phyloP scores from a whole-genome alignment of 2,797 vertebrate genomes.

The Pempheris klunzingeri region DNA sequence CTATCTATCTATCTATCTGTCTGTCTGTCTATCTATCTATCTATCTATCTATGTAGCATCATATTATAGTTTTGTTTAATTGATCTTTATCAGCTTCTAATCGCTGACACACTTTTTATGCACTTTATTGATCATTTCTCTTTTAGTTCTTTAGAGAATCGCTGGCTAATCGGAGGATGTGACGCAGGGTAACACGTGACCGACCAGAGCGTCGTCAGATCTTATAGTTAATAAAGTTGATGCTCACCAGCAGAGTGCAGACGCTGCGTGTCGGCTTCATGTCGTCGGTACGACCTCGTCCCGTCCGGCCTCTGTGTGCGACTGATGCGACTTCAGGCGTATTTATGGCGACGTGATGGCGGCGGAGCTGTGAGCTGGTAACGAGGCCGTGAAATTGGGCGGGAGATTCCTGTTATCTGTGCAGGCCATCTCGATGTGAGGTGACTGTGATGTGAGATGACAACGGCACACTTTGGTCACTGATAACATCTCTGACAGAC shows the following conservation, averaged over 20 bases:
- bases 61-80: not conserved
- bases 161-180: not conserved
- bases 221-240: not conserved
- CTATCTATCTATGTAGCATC: not conserved
- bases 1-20: too few species aligned
- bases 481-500: conserved; percentile 50
- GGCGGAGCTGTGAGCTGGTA: conserved; percentile 34
- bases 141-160: not conserved
- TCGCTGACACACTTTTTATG: too few species aligned
- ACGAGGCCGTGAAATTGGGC: not conserved
- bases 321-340: not conserved
- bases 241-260: conserved; percentile 64
- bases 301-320: not conserved
- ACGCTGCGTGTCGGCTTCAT: conserved; percentile 41
- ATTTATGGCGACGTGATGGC: not conserved
- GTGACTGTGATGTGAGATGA: not conserved
- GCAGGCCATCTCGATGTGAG: not conserved
- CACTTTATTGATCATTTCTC: not conserved
- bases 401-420: conserved; percentile 56
- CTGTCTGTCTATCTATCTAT: too few species aligned
- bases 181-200: not conserved
- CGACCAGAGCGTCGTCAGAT: not conserved
- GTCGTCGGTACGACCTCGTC: not conserved
- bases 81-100: not conserved
- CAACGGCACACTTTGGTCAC: not conserved